Evolutionary conservation across 2,797 vertebrate genomes (phyloP), one percentile per base, ranked within the genome.

Genomic region (Meriones psammophilus): DNA sequence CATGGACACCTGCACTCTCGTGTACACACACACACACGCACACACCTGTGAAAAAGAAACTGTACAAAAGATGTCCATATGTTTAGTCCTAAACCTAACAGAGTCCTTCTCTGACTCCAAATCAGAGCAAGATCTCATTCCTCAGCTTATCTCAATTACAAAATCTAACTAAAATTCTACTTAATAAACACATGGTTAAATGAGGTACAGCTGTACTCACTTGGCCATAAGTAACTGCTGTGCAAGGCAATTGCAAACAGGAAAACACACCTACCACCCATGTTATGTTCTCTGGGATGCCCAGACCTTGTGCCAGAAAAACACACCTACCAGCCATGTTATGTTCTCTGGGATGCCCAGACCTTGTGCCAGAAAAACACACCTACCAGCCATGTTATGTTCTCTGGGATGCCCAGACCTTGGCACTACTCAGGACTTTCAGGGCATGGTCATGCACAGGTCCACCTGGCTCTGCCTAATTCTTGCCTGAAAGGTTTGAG

Each of bases 141-240:
- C 96, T 97, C 92, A 91, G 92, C 95, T 96, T 96, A 95, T 93
- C 83, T 42, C 39, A 71, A 36, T 0, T 92, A 80, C 66, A 87
- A 93, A 96, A 92, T 81, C 46, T 42, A 94, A 96, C 80, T 1
- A 80, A 91, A 39, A 68, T 78, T 68, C 81, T 85, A 50, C 36
- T 71, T 91, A 58, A 93, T 68, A 93, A 79, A 88, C 13, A n/a
- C 69, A 46, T 68, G n/a, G 83, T 36, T 95, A 93, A 88, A 84
- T 86, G 33, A 94, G 94, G 33, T 74, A 68, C 88, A 94, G 93
- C 87, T 94, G 62, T 80, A 89, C 69, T 89, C 85, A 36, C 77
- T 0, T 78, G 88, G 69, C 64, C 54, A 1, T 73, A 62, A 92
- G 87, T 88, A 93, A 92, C 81, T 86, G n/a, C 95, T 81, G 36